phyloP scores from a whole-genome alignment of 2,113 vertebrate genomes.

The Strix uralensis region DNA sequence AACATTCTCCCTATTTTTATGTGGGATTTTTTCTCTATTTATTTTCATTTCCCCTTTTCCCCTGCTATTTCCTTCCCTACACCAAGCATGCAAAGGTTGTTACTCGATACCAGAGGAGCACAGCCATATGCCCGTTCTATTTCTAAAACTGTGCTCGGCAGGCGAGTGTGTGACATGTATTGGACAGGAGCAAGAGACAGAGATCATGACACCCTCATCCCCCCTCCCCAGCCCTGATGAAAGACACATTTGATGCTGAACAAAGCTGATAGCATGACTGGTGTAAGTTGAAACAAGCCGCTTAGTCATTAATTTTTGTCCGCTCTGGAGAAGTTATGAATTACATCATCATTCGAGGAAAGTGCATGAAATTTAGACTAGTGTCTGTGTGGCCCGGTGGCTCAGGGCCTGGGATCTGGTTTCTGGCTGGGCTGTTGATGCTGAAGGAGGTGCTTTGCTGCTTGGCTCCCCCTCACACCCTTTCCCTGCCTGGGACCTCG shows the following conservation, averaged over 20 bases:
- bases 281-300: neutral
- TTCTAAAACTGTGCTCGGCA: neutral
- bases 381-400: conserved; percentile 3
- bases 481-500: neutral
- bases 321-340: neutral
- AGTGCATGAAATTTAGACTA: neutral
- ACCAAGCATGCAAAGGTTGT: neutral
- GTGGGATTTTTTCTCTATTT: conserved; percentile 11
- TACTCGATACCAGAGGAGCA: neutral
- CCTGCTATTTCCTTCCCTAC: conserved; percentile 35
- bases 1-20: conserved; percentile 12
- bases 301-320: conserved; percentile 43
- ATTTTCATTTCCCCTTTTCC: conserved; percentile 58
- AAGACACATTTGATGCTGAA: neutral
- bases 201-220: neutral
- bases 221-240: neutral
- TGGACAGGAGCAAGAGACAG: neutral
- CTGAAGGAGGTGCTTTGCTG: neutral
- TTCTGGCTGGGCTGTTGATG: neutral
- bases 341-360: conserved; percentile 31
- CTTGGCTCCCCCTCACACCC: neutral
- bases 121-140: neutral
- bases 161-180: neutral
- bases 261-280: neutral
- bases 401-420: neutral